phyloP scores from a whole-genome alignment of 1,140 invertebrate species.

The Cyclargus thomasi region DNA sequence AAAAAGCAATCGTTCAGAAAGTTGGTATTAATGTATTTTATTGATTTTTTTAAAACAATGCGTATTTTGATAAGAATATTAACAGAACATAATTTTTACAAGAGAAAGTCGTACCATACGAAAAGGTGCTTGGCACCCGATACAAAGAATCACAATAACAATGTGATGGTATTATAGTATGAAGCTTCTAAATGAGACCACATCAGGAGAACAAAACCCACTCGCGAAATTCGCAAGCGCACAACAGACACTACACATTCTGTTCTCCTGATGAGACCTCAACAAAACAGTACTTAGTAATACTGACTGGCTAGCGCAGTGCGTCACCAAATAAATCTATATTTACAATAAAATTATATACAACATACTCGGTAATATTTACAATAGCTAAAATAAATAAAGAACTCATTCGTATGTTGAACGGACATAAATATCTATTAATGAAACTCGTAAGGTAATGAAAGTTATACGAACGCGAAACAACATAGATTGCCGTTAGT shows the following conservation, averaged over 20 bases:
- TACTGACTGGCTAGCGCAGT: conserved; percentile 54
- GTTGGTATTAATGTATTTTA: background rate
- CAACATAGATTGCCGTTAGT: background rate
- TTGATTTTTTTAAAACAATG: background rate
- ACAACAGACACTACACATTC: background rate
- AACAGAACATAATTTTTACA: conserved; percentile 3
- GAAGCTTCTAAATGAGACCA: background rate
- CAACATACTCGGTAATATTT: conserved; percentile 54
- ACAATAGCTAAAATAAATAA: conserved; percentile 68
- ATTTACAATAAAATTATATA: conserved; percentile 69
- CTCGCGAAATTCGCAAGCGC: background rate
- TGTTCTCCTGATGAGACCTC: background rate
- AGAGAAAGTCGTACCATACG: background rate
- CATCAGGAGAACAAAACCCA: background rate
- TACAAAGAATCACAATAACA: conserved; percentile 2
- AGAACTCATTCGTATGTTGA: conserved; percentile 43
- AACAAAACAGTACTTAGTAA: conserved; percentile 50
- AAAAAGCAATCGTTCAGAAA: background rate
- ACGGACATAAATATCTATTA: conserved; percentile 19
- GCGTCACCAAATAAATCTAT: conserved; percentile 48
- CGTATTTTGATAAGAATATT: conserved; percentile 5
- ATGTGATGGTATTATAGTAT: background rate
- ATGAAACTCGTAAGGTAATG: conserved; percentile 10
- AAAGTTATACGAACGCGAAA: background rate
- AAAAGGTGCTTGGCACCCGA: background rate